Evolutionary conservation across 2,888 invertebrate species (phyloP), one percentile per base, ranked within the genome.

Genomic region (Agrotis clavis): DNA sequence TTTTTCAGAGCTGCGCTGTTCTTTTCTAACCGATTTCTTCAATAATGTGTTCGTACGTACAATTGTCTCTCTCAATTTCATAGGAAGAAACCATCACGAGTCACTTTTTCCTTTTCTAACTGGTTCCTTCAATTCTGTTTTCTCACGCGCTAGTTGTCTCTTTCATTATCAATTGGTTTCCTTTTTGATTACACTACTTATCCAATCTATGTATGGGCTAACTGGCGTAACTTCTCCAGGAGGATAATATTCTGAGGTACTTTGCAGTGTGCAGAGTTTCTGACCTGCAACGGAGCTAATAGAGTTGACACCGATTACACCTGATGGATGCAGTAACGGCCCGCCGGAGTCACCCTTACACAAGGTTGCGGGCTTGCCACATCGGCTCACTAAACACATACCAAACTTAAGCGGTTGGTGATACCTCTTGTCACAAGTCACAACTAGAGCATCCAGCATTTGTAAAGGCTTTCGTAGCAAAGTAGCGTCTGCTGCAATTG

Each of bases 291-390:
- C 0, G 1, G 81, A 11, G 4, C 47, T 62, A 0, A 63, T 0
- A 16, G 77, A 51, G 50, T 76, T 78, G 53, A 78, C n/a, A 9
- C 54, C 78, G 16, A 81, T 45, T 3, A 78, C n/a, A 25, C 81
- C 78, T 47, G 78, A 78, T 9, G 57, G 9, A 14, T 78, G 78
- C 3, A 78, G 50, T 50, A 81, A 1, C 0, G 78, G 78, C 4
- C 78, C 78, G 0, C 81, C 78, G 2, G 81, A 78, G 47, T 78
- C 78, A 13, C 81, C 78, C 0, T 47, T 45, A 76, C 81, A 78
- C n/a, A 62, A 0, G 9, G 57, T 14, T n/a, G 50, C 1, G 0
- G 2, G 0, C 30, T 18, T 2, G 1, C 57, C 21, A 53, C 78
- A 78, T 16, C 16, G 14, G 41, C 81, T 69, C 41, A 77, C 77